Percentiles rank a stretch among this genome's conserved stretches.
These are phyloP conservation scores for Tenodera sinensis DNA, from an alignment of 2,888 invertebrate species.

Conservation along the genomic window DNA sequence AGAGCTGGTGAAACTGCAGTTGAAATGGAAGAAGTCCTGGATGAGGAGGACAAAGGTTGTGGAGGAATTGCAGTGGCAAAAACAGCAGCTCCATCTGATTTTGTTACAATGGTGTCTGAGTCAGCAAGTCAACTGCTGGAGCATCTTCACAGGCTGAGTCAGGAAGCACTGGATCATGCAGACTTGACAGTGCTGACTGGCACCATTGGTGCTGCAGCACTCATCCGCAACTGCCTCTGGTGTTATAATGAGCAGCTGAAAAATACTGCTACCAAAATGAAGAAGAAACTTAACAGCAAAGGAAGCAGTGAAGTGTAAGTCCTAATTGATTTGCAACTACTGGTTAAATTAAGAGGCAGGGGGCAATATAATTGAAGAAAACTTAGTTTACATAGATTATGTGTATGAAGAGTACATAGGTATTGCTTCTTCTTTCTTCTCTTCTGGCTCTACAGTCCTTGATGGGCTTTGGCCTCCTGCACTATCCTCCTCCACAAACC, in stretches of 20 bases:
- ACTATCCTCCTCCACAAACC: too few relatives aligned
- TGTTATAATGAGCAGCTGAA: constrained; percentile 65
- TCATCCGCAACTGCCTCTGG: constrained; percentile 74
- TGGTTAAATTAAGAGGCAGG: too few relatives aligned
- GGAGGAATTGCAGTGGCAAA: constrained; percentile 63
- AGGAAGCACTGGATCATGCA: constrained; percentile 81
- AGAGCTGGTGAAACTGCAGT: neutral
- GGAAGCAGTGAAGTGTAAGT: neutral
- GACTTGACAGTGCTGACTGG: constrained; percentile 68
- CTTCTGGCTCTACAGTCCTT: too few relatives aligned
- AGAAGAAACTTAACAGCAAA: neutral
- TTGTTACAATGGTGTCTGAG: constrained; percentile 64
- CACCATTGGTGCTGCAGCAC: constrained; percentile 74
- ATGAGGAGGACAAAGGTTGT: constrained; percentile 19
- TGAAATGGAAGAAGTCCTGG: neutral
- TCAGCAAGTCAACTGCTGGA: constrained; percentile 70
- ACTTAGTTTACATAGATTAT: too few relatives aligned
- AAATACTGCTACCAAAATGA: constrained; percentile 37
- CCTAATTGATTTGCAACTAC: too few relatives aligned
- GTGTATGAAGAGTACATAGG: too few relatives aligned
- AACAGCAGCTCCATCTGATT: constrained; percentile 72
- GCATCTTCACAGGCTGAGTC: constrained; percentile 73
- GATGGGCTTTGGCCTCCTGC: too few relatives aligned
- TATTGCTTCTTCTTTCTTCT: too few relatives aligned
- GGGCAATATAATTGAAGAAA: too few relatives aligned